Percentiles rank a stretch among this genome's conserved stretches.
Evolutionary conservation across 2,888 invertebrate species (phyloP).

Genomic region (Ceraclea dissimilis): DNA sequence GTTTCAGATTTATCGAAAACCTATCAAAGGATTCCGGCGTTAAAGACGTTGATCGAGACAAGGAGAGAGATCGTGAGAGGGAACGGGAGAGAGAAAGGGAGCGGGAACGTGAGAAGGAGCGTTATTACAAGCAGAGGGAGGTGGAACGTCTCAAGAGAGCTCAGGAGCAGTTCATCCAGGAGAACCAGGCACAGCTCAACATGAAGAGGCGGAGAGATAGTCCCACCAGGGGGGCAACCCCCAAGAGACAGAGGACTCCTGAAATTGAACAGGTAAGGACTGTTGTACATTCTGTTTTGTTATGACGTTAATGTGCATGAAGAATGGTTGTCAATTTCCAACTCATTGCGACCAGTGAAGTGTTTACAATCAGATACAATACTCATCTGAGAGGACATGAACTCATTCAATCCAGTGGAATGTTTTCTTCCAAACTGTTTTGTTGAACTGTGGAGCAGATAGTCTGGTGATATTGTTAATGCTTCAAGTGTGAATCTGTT

Average conservation of each 20-base stretch:
- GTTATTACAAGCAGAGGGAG: slow-evolving; percentile 28
- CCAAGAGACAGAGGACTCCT: slow-evolving; percentile 9
- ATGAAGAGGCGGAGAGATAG: slow-evolving; percentile 8
- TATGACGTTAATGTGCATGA: no score
- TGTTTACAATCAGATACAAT: no score
- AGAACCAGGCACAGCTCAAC: slow-evolving; percentile 38
- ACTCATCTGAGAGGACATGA: no score
- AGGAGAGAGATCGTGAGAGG: slow-evolving; percentile 1
- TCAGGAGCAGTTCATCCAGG: slow-evolving; percentile 46
- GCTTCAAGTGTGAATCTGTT: no score
- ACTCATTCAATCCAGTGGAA: no score
- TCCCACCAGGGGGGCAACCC: neutral
- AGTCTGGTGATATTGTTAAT: no score
- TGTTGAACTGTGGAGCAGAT: no score
- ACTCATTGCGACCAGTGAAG: no score
- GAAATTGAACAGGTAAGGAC: neutral
- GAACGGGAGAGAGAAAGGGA: slow-evolving; percentile 4
- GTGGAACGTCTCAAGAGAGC: slow-evolving; percentile 36
- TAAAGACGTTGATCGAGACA: slow-evolving; percentile 1
- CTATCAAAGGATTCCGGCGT: slow-evolving; percentile 41
- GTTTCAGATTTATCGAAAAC: slow-evolving; percentile 41
- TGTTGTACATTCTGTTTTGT: no score
- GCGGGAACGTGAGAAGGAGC: slow-evolving; percentile 1
- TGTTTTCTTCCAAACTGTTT: no score
- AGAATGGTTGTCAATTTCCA: no score